A percentile compares a stretch with the other conserved stretches of the same genome.
These are phyloP conservation scores for Nemurella pictetii DNA, from an alignment of 2,888 invertebrate species.

Conservation along the genomic window DNA sequence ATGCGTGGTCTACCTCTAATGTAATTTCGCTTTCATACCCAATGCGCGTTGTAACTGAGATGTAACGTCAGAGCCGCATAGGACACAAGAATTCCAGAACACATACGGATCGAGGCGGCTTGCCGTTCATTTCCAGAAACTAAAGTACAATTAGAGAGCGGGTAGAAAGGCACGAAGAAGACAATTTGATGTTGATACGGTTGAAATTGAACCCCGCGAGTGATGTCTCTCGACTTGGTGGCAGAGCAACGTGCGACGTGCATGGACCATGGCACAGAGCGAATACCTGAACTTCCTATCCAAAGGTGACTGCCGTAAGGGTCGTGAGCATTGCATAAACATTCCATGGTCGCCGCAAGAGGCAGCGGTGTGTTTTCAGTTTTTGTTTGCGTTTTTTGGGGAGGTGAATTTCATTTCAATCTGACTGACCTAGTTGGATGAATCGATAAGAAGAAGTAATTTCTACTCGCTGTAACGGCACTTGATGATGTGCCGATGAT, in stretches of 20 bases:
- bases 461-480: neutral
- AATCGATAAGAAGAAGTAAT: neutral
- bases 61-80: neutral
- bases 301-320: neutral
- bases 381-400: too few relatives aligned
- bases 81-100: neutral
- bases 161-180: neutral
- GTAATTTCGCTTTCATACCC: neutral
- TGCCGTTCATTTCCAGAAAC: too few relatives aligned
- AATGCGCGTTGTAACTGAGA: neutral
- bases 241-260: neutral
- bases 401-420: neutral
- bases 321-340: neutral
- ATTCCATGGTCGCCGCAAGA: too few relatives aligned
- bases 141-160: neutral
- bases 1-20: neutral
- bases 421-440: neutral
- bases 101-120: neutral
- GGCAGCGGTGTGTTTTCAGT: too few relatives aligned
- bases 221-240: neutral
- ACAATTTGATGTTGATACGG: neutral
- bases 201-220: neutral
- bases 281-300: neutral
- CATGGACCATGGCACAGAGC: neutral
- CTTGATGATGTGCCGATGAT: neutral